Conservation (phyloP, 2,888 invertebrate species). For the Pandemis corylana region DNA sequence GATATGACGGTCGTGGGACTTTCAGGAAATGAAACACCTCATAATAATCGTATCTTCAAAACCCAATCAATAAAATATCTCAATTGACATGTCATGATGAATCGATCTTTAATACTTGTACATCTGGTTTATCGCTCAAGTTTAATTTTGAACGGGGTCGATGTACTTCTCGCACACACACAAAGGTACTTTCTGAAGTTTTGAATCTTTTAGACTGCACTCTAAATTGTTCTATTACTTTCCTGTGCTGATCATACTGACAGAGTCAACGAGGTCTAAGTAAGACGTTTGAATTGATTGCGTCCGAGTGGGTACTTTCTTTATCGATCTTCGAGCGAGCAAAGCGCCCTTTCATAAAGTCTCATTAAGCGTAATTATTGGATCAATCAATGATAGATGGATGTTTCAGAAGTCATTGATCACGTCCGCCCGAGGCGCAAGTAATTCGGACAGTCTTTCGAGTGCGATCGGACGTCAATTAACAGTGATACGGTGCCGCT, state of each 20-base stretch:
- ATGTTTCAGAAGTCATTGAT: slow-evolving; percentile 55
- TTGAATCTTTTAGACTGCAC: slow-evolving; percentile 59
- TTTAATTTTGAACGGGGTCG: slow-evolving; percentile 54
- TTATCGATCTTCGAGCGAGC: slow-evolving; percentile 67
- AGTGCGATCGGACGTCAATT: slow-evolving; percentile 66
- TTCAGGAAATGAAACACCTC: slow-evolving; percentile 28
- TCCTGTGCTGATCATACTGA: slow-evolving; percentile 50
- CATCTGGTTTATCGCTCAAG: slow-evolving; percentile 38
- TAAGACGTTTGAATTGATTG: slow-evolving; percentile 48
- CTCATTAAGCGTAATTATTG: slow-evolving; percentile 69
- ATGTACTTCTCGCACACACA: slow-evolving; percentile 62
- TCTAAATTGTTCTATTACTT: slow-evolving; percentile 47
- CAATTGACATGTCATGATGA: slow-evolving; percentile 21
- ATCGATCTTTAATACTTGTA: slow-evolving; percentile 34
- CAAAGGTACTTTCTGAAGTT: slow-evolving; percentile 65
- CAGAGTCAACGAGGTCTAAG: slow-evolving; percentile 59
- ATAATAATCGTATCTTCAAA: slow-evolving; percentile 1
- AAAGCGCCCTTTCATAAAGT: slow-evolving; percentile 64
- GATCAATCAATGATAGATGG: slow-evolving; percentile 52
- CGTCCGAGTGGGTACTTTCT: slow-evolving; percentile 54
- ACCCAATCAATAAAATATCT: slow-evolving; percentile 5
- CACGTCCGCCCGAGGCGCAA: slow-evolving; percentile 49
- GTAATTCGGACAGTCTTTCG: slow-evolving; percentile 44
- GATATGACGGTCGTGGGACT: slow-evolving; percentile 13
- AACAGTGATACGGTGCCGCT: slow-evolving; percentile 60